A percentile compares a stretch with the other conserved stretches of the same genome.
Evolutionary conservation across 1,140 invertebrate species (phyloP).

Genomic region (Proctacanthus coquilletti): DNA sequence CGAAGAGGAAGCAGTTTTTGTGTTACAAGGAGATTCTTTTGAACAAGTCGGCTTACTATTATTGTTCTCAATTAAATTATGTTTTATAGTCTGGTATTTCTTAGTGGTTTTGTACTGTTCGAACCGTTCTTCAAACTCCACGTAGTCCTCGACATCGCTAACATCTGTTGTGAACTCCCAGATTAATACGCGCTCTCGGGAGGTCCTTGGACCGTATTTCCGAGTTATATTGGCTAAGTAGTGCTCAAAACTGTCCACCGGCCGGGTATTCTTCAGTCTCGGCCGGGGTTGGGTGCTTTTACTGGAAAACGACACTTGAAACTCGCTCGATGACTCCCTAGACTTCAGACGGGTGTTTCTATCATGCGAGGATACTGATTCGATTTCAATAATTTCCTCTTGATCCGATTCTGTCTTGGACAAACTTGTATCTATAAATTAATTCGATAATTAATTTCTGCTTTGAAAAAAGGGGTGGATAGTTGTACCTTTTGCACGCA

Average conservation of each 20-base stretch:
- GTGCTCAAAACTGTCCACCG: background rate
- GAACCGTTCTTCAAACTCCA: background rate
- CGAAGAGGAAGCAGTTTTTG: no score
- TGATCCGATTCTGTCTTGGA: background rate
- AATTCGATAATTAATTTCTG: background rate
- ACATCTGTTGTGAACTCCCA: background rate
- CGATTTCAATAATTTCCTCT: conserved; percentile 1
- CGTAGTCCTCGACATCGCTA: background rate
- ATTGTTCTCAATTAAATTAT: no score
- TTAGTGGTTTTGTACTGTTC: background rate
- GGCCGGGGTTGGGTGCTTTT: background rate
- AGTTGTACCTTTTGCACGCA: no score
- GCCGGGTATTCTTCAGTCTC: background rate
- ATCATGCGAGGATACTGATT: background rate
- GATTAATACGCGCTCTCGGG: background rate
- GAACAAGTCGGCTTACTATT: no score
- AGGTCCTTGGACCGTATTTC: background rate
- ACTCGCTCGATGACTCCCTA: background rate
- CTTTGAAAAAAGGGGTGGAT: no score
- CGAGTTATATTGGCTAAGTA: background rate
- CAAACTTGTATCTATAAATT: background rate
- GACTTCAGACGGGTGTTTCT: background rate
- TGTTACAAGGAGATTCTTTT: no score
- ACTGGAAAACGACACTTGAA: background rate
- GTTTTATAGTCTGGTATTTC: no score